Evolutionary conservation across 1,140 invertebrate genomes (phyloP).

Genomic region (Euglossa dilemma): DNA sequence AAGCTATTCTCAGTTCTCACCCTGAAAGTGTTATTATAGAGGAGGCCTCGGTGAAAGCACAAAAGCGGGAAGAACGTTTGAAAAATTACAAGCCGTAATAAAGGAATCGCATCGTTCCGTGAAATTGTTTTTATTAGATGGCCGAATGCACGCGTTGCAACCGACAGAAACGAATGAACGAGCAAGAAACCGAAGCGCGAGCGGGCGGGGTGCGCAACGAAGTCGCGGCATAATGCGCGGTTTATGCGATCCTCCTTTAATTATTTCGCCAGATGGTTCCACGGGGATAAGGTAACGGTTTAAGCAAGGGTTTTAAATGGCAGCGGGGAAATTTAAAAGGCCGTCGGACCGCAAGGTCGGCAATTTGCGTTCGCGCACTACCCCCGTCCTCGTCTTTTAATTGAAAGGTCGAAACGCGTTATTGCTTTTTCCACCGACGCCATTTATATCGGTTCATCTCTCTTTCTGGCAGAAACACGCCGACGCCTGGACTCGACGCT

Average conservation of each 20-base stretch:
- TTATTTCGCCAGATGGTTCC: conserved; percentile 52
- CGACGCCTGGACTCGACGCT: background rate
- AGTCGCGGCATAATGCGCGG: conserved; percentile 50
- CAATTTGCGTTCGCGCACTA: conserved; percentile 37
- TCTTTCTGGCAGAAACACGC: conserved; percentile 2
- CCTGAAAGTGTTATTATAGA: no score
- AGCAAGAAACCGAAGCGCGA: conserved; percentile 4
- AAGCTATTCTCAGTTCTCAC: no score
- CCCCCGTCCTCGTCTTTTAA: conserved; percentile 33
- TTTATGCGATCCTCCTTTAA: conserved; percentile 55
- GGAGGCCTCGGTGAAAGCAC: no score
- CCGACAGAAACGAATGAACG: conserved; percentile 47
- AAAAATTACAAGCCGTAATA: conserved; percentile 12
- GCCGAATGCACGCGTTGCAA: conserved; percentile 40
- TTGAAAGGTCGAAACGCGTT: conserved; percentile 54
- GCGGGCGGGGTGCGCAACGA: background rate
- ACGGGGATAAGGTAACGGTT: conserved; percentile 41
- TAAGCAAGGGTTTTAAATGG: conserved; percentile 47
- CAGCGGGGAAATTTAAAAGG: conserved; percentile 48
- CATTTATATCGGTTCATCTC: conserved; percentile 30
- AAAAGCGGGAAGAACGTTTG: background rate
- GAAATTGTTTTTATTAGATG: conserved; percentile 47
- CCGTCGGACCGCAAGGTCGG: conserved; percentile 34
- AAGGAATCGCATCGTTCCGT: conserved; percentile 18
- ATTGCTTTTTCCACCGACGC: conserved; percentile 23